Conservation (phyloP, 2,888 invertebrate genomes). For the Rhagonycha fulva region DNA sequence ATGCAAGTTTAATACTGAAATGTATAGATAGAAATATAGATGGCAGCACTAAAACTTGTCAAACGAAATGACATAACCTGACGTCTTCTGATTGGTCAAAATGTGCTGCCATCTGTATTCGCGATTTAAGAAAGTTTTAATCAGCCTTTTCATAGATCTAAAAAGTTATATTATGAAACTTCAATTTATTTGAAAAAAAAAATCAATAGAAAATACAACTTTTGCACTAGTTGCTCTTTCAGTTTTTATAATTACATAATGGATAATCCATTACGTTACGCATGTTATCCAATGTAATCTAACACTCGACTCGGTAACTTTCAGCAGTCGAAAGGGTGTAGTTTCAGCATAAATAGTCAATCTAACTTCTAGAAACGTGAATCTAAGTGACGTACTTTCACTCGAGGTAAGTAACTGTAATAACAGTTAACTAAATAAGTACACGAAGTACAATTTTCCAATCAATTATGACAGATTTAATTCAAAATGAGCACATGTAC, state of each 20-base stretch:
- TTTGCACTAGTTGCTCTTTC: background rate
- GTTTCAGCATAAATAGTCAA: background rate
- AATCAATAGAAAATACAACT: background rate
- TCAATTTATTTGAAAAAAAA: too few relatives aligned
- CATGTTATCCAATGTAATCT: background rate
- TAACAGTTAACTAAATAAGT: background rate
- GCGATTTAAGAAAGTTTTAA: too few relatives aligned
- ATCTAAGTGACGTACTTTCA: background rate
- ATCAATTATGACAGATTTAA: background rate
- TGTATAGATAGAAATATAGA: too few relatives aligned
- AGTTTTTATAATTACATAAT: background rate
- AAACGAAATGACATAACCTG: too few relatives aligned
- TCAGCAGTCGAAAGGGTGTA: background rate
- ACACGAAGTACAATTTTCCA: background rate
- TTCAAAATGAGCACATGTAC: background rate
- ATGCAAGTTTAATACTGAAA: too few relatives aligned
- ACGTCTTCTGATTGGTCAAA: too few relatives aligned
- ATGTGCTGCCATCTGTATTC: too few relatives aligned
- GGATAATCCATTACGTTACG: background rate
- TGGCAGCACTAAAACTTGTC: too few relatives aligned
- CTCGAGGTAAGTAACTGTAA: background rate
- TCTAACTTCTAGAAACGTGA: background rate
- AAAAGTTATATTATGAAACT: too few relatives aligned
- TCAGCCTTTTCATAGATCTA: too few relatives aligned
- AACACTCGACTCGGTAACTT: background rate